Evolutionary conservation across 64 coral and sea anemone species (phyloP), one percentile per base, ranked within the genome.

Genomic region (Exaiptasia diaphana): DNA sequence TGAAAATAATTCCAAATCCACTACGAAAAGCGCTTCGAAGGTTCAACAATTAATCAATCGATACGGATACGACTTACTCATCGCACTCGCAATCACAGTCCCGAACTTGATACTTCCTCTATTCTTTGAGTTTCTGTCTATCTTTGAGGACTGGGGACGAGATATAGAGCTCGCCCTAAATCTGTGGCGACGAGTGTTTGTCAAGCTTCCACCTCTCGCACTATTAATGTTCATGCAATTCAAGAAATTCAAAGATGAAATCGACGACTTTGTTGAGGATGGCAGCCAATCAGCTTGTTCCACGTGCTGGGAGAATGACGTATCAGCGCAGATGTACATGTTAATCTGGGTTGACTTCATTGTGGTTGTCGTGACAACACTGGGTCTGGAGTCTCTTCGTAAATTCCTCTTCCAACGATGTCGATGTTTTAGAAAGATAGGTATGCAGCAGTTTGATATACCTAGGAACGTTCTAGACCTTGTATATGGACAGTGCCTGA

Each of bases 281-380:
- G 30, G 15, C 33, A 44, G 79, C 4, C 58, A 74, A 28, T 52
- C 77, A 12, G 79, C 86, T 7, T 94, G 91, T 54, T 25, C 59
- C 29, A 75, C 12, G 5, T 95, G 91, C n/a, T 95, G 91, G 91
- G 91, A 95, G 58, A 89, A 95, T 44, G 91, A 90, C 12, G 74
- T 95, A 3, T 86, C 91, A 2, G 86, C 91, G 7, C 91, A 95
- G 41, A 95, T 95, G 91, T 95, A 95, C 46, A 95, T 95, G 91
- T 46, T 95, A 20, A 74, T 95, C 7, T 95, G 91, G 91, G 82
- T 95, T 8, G 91, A 95, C 37, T 79, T 95, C 18, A 83, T 95
- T 31, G 91, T 90, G 0, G 87, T 90, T 26, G 34, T 95, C 17
- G 38, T 80, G 18, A 88, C 81, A 20, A 89, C 91, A 17, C 63